Percentiles rank a stretch among this genome's conserved stretches.
phyloP scores from a whole-genome alignment of 1,140 invertebrate species.

The Acarapis woodi region DNA sequence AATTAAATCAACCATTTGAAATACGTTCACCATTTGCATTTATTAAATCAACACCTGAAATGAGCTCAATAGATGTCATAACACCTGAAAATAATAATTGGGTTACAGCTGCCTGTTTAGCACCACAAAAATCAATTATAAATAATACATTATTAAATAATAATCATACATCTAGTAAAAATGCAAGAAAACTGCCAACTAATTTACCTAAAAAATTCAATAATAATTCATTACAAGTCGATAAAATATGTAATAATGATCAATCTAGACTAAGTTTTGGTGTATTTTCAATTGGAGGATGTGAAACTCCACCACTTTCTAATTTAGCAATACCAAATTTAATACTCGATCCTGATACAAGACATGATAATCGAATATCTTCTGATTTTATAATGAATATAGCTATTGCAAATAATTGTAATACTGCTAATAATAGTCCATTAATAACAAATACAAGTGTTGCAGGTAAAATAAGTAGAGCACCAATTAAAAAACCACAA shows the following conservation, averaged over 20 bases:
- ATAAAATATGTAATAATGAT: not conserved
- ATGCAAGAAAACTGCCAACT: not conserved
- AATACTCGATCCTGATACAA: not conserved
- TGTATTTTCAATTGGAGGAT: conserved; percentile 6
- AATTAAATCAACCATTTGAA: conserved; percentile 5
- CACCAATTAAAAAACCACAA: conserved; percentile 5
- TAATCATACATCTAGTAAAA: not conserved
- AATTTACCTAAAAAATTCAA: not conserved
- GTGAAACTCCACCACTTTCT: not conserved
- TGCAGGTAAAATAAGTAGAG: not conserved
- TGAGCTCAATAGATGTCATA: conserved; percentile 6
- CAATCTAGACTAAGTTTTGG: conserved; percentile 5
- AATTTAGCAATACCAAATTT: not conserved
- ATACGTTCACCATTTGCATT: conserved; percentile 9
- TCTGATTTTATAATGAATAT: not conserved
- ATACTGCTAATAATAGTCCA: not conserved
- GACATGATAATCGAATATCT: no score
- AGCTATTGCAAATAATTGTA: not conserved
- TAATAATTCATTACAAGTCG: not conserved
- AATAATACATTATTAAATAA: not conserved
- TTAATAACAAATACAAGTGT: not conserved
- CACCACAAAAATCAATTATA: conserved; percentile 4
- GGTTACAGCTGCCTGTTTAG: conserved; percentile 2
- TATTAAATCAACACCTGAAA: conserved; percentile 2
- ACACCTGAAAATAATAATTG: conserved; percentile 8